Percentiles rank a stretch among this genome's conserved stretches.
Evolutionary conservation across 2,797 vertebrate genomes (phyloP).

Genomic region (Toxotes lorentzi): DNA sequence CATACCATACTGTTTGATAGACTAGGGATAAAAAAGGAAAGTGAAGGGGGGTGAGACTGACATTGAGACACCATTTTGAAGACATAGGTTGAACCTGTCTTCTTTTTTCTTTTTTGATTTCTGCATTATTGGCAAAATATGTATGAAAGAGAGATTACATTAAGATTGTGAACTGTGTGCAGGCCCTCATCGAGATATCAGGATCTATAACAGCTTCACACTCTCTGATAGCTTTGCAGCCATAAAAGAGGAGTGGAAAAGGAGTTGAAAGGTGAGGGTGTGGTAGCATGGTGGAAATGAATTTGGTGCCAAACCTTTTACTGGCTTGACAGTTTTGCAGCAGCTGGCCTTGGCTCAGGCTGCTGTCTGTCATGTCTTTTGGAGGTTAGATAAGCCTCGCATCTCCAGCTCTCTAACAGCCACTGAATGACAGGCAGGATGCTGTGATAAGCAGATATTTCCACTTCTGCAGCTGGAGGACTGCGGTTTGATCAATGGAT

Average conservation of each 20-base stretch:
- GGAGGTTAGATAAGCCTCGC: conserved; percentile 67
- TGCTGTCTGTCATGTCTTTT: conserved; percentile 64
- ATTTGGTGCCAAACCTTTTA: conserved; percentile 62
- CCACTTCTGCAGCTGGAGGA: conserved; percentile 51
- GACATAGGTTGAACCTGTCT: background rate
- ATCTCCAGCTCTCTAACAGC: conserved; percentile 63
- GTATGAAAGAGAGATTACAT: conserved; percentile 30
- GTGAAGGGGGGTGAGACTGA: background rate
- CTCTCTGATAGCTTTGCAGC: conserved; percentile 26
- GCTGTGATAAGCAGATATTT: conserved; percentile 70
- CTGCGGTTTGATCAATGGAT: conserved; percentile 61
- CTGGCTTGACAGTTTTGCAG: conserved; percentile 57
- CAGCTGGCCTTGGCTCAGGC: conserved; percentile 40
- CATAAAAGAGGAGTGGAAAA: conserved; percentile 32
- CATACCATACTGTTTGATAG: conserved; percentile 11
- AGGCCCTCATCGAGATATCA: background rate
- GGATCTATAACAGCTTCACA: conserved; percentile 7
- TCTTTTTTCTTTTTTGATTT: background rate
- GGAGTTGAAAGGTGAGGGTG: conserved; percentile 28
- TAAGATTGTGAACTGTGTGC: conserved; percentile 18
- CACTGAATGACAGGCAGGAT: conserved; percentile 56
- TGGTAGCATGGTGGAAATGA: conserved; percentile 42
- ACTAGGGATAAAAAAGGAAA: conserved; percentile 17
- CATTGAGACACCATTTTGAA: conserved; percentile 6
- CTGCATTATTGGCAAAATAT: conserved; percentile 13